Evolutionary conservation across 2,797 vertebrate genomes (phyloP).

Genomic region (Acipenser ruthenus): DNA sequence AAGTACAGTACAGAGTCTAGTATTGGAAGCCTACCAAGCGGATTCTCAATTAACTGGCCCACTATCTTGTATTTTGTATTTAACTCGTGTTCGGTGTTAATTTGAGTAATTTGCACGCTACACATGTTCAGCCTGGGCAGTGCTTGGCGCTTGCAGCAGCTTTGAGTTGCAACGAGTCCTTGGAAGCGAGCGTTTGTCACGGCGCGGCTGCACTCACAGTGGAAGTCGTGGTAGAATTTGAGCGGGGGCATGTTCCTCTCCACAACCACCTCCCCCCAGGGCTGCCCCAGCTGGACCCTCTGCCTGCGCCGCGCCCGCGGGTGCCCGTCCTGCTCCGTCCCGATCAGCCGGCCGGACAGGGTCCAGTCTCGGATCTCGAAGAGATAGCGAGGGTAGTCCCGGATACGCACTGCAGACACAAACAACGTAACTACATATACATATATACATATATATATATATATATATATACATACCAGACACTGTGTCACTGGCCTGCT

Average conservation of each 20-base stretch:
- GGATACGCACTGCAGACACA: slow-evolving; percentile 75
- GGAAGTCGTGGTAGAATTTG: slow-evolving; percentile 94
- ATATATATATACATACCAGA: no score
- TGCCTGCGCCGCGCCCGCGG: slow-evolving; percentile 74
- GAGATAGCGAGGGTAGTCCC: slow-evolving; percentile 91
- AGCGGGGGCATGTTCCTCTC: slow-evolving; percentile 92
- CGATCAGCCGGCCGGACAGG: slow-evolving; percentile 79
- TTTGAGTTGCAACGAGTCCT: no score
- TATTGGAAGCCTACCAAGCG: no score
- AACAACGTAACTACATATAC: neutral
- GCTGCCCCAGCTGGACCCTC: slow-evolving; percentile 70
- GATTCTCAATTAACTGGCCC: no score
- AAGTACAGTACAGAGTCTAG: no score
- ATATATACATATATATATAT: no score
- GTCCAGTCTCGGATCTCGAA: slow-evolving; percentile 95
- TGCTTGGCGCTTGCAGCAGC: no score
- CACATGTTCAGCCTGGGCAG: neutral
- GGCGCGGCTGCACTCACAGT: slow-evolving; percentile 64
- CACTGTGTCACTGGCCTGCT: no score
- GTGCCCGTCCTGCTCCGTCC: slow-evolving; percentile 83
- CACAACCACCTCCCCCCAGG: slow-evolving; percentile 80
- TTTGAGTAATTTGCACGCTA: neutral
- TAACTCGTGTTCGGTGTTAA: no score
- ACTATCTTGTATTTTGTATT: no score
- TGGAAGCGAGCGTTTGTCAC: neutral